These are phyloP conservation scores for Hirtodrosophila cameraria DNA, from an alignment of 2,888 invertebrate genomes.

Conservation along the genomic window DNA sequence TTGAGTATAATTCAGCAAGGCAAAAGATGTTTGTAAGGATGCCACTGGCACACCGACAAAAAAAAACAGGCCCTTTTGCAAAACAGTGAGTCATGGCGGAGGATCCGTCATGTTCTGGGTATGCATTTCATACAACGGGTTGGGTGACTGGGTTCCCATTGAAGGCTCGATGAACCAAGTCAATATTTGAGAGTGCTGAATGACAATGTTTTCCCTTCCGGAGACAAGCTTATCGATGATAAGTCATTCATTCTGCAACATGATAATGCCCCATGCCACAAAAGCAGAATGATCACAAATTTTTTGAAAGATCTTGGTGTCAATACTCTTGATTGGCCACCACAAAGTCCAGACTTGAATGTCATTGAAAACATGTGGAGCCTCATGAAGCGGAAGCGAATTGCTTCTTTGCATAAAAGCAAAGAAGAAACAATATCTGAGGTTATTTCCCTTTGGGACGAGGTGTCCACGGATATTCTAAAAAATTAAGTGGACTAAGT, in stretches of 20 bases:
- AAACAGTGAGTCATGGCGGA: constrained; percentile 25
- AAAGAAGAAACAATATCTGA: neutral
- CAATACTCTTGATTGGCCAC: neutral
- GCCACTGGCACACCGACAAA: constrained; percentile 5
- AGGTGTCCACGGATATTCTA: neutral
- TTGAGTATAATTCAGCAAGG: no score
- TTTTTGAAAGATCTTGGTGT: no score
- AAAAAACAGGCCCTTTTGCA: constrained; percentile 5
- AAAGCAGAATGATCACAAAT: neutral
- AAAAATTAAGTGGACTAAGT: neutral
- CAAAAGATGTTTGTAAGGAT: no score
- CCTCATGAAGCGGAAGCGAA: neutral
- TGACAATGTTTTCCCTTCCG: constrained; percentile 2
- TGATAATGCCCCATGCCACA: constrained; percentile 18
- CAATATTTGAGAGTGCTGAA: neutral
- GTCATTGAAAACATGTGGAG: neutral
- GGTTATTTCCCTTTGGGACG: neutral
- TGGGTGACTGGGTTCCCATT: no score
- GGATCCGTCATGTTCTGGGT: no score
- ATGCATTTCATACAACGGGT: no score
- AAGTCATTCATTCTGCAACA: constrained; percentile 11
- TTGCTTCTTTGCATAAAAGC: neutral
- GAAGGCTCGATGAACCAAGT: constrained; percentile 3
- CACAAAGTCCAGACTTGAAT: neutral
- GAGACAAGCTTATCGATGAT: neutral